Percentiles rank a stretch among this genome's conserved stretches.
phyloP scores from a whole-genome alignment of 2,113 vertebrate species.

The Smithornis capensis region DNA sequence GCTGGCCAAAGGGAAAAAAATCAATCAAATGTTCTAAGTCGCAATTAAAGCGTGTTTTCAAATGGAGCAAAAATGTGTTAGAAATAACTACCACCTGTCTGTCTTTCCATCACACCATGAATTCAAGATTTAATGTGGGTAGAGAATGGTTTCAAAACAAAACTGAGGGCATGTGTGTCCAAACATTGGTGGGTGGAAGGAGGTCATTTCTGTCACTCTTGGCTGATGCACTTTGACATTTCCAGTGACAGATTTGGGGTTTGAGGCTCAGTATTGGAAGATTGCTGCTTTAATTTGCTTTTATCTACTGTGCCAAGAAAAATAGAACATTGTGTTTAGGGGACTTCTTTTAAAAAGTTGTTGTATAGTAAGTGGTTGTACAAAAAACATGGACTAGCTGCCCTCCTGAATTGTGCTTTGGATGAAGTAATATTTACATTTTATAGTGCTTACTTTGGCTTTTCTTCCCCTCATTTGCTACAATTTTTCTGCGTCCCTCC shows the following conservation, averaged over 20 bases:
- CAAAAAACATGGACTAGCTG: not conserved
- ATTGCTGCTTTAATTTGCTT: not conserved
- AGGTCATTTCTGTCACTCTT: not conserved
- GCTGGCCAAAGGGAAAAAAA: not conserved
- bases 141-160: not conserved
- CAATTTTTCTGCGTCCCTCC: not conserved
- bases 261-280: not conserved
- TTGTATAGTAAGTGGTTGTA: not conserved
- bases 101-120: not conserved
- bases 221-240: not conserved
- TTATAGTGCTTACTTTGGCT: slow-evolving; percentile 26
- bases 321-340: not conserved
- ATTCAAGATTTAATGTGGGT: not conserved
- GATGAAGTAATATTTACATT: slow-evolving; percentile 22
- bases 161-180: not conserved
- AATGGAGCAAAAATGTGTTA: not conserved
- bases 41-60: not conserved
- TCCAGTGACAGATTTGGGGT: not conserved
- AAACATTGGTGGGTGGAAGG: not conserved
- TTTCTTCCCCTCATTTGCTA: not conserved
- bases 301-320: not conserved
- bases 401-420: not conserved
- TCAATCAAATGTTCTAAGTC: not conserved
- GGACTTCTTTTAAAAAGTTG: not conserved
- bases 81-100: not conserved